Evolutionary conservation across 35 echinoderm and acorn worm genomes (phyloP).

Genomic region (Stichopus chloronotus): DNA sequence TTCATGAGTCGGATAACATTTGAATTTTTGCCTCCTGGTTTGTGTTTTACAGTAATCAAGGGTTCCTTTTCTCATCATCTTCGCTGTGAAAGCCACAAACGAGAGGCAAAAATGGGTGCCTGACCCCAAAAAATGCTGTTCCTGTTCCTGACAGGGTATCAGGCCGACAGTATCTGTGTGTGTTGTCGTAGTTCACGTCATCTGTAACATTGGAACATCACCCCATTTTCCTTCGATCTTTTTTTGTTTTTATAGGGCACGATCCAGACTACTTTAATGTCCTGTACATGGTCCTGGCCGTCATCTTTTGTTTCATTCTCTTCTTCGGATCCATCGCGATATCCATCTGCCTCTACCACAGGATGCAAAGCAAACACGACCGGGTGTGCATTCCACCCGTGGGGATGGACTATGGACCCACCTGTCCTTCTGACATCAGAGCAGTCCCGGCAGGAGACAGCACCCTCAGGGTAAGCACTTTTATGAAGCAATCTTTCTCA

Average conservation of each 20-base stretch:
- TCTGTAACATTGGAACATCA: too few relatives aligned
- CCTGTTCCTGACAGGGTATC: too few relatives aligned
- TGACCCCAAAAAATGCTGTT: too few relatives aligned
- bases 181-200: too few relatives aligned
- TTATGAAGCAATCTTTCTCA: background rate
- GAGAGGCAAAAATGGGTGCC: too few relatives aligned
- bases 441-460: slow-evolving; percentile 90
- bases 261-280: slow-evolving; percentile 21
- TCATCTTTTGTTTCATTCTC: slow-evolving; percentile 48
- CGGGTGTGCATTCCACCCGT: slow-evolving; percentile 10
- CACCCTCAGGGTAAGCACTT: slow-evolving; percentile 77
- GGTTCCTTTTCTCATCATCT: too few relatives aligned
- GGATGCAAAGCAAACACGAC: slow-evolving; percentile 49
- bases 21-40: too few relatives aligned
- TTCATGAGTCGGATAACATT: too few relatives aligned
- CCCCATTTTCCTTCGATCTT: background rate
- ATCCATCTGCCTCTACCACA: slow-evolving; percentile 44
- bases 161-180: too few relatives aligned
- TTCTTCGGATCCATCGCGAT: slow-evolving; percentile 53
- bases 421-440: slow-evolving; percentile 73
- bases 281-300: slow-evolving; percentile 53
- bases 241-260: background rate
- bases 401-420: slow-evolving; percentile 70
- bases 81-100: too few relatives aligned
- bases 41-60: too few relatives aligned